Percentiles rank a stretch among this genome's conserved stretches.
Conservation (phyloP, 2,888 invertebrate genomes). For the Tinea trinotella region DNA sequence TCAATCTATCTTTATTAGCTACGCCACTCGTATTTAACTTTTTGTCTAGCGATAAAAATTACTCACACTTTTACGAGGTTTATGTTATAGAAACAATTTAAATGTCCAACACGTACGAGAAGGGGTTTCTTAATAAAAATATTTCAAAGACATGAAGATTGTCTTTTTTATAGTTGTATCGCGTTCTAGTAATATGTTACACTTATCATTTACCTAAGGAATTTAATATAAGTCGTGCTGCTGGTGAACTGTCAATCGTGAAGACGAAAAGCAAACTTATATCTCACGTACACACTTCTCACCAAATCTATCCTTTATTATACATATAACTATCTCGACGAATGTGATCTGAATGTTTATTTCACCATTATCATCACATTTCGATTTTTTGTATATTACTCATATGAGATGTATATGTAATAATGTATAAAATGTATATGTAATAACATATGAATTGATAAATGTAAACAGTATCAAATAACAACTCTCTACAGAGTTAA, state of each 20-base stretch:
- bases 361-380: neutral
- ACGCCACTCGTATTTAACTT: neutral
- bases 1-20: neutral
- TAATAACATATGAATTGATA: conserved; percentile 8
- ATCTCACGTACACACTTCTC: neutral
- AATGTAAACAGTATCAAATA: conserved; percentile 13
- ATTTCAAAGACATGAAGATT: too few species aligned
- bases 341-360: conserved; percentile 4
- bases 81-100: neutral
- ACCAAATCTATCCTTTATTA: neutral
- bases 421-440: neutral
- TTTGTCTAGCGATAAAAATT: neutral
- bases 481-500: conserved; percentile 15
- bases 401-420: neutral
- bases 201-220: neutral
- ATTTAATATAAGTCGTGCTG: conserved; percentile 15
- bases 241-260: neutral
- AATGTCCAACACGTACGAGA: too few species aligned
- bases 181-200: neutral
- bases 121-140: too few species aligned
- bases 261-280: conserved; percentile 10
- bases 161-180: neutral
- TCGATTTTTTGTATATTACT: neutral
- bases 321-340: neutral
- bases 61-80: neutral